phyloP scores from a whole-genome alignment of 2,797 vertebrate species.

The Hafferia zeledoni region DNA sequence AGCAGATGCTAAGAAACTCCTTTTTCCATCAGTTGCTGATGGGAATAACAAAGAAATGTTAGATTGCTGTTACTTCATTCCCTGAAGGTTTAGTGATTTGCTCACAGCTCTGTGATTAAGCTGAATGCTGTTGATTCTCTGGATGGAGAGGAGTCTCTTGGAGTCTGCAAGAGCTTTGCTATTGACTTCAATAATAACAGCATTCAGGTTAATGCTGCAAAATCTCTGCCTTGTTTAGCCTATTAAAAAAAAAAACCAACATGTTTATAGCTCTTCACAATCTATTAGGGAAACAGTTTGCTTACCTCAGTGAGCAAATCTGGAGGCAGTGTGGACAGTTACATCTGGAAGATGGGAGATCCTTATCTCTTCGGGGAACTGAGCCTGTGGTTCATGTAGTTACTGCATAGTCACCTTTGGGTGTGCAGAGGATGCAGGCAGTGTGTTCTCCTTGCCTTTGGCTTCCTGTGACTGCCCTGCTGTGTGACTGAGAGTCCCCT shows the following conservation, averaged over 20 bases:
- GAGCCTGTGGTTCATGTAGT: background rate
- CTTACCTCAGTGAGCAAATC: background rate
- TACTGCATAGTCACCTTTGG: background rate
- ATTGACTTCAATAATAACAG: background rate
- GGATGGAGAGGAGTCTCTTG: background rate
- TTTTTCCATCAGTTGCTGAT: background rate
- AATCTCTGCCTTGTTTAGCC: slow-evolving; percentile 3
- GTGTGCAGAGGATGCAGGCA: background rate
- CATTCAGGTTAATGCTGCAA: background rate
- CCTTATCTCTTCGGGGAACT: background rate
- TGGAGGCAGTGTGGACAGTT: background rate
- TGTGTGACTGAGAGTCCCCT: background rate
- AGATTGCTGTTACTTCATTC: background rate
- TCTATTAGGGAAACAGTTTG: background rate
- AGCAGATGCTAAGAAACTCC: background rate
- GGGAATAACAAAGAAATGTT: background rate
- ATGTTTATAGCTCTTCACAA: background rate
- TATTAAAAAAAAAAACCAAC: rapidly evolving
- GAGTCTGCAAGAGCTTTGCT: background rate
- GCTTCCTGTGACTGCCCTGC: background rate
- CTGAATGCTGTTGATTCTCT: background rate
- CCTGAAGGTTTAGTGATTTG: background rate
- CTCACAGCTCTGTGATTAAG: slow-evolving; percentile 2
- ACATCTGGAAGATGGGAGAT: background rate
- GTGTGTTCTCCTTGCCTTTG: background rate